phyloP scores from a whole-genome alignment of 2,888 invertebrate species.

The Mimas tiliae region DNA sequence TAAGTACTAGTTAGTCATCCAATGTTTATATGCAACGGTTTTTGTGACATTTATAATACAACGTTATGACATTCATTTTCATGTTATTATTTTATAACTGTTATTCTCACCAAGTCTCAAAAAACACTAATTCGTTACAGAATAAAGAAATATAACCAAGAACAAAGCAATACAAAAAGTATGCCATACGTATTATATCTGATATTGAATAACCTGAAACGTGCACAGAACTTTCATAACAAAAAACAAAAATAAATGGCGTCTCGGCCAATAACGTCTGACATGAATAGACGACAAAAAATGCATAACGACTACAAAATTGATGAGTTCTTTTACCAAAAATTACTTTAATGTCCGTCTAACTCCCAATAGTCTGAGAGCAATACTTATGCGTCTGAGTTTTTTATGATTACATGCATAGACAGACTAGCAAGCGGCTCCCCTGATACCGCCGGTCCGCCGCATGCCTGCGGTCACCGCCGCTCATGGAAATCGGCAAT shows the following conservation, averaged over 20 bases:
- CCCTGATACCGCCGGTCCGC: no score
- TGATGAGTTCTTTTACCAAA: conserved; percentile 67
- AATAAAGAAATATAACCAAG: not conserved
- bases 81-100: not conserved
- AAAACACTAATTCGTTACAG: not conserved
- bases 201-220: conserved; percentile 2
- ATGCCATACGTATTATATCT: not conserved
- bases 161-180: not conserved
- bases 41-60: conserved; percentile 1
- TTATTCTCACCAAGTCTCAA: not conserved
- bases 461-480: no score
- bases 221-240: not conserved
- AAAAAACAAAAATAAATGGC: conserved; percentile 15
- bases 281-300: conserved; percentile 57
- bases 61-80: not conserved
- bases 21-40: not conserved
- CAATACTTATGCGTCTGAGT: conserved; percentile 28
- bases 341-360: conserved; percentile 62
- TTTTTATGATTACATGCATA: not conserved
- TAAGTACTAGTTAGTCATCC: conserved; percentile 12
- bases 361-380: conserved; percentile 43
- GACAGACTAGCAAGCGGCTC: no score
- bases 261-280: conserved; percentile 54
- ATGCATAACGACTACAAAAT: conserved; percentile 58
- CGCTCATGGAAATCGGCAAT: no score